A percentile compares a stretch with the other conserved stretches of the same genome.
phyloP scores from a whole-genome alignment of 1,140 invertebrate genomes.

The Chrysoperla carnea region DNA sequence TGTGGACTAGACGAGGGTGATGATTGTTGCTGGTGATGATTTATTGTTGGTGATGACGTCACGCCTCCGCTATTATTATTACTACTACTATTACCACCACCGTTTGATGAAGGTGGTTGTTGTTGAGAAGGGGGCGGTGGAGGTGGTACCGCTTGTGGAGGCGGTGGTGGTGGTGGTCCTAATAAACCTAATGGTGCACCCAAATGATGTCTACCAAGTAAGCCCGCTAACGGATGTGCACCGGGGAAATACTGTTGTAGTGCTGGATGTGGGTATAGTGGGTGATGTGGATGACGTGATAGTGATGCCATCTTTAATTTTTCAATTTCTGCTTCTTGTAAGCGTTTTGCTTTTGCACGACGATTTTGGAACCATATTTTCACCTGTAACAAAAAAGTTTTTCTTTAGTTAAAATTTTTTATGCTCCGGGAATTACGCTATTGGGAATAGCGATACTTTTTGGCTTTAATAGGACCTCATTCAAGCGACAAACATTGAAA shows the following conservation, averaged over 20 bases:
- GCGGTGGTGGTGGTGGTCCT: constrained; percentile 13
- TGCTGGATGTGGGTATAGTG: constrained; percentile 20
- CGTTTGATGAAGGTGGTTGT: constrained; percentile 13
- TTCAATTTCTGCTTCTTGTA: constrained; percentile 88
- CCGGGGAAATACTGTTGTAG: constrained; percentile 20
- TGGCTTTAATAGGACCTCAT: too few relatives aligned
- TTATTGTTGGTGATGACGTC: too few relatives aligned
- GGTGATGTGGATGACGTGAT: constrained; percentile 16
- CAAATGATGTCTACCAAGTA: constrained; percentile 16
- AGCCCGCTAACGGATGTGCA: constrained; percentile 19
- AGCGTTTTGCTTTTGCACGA: constrained; percentile 81
- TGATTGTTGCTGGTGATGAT: too few relatives aligned
- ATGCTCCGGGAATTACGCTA: too few relatives aligned
- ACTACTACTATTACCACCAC: not conserved
- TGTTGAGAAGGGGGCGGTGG: constrained; percentile 8
- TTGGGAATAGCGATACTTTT: too few relatives aligned
- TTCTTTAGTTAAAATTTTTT: too few relatives aligned
- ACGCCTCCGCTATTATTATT: not conserved
- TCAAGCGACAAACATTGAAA: too few relatives aligned
- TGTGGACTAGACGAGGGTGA: too few relatives aligned
- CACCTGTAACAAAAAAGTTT: constrained; percentile 39
- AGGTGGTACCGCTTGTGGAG: not conserved
- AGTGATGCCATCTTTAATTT: constrained; percentile 22
- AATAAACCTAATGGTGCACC: constrained; percentile 15
- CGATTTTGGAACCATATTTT: constrained; percentile 99